Evolutionary conservation across 2,797 vertebrate species (phyloP).

Genomic region (Nothura maculosa): DNA sequence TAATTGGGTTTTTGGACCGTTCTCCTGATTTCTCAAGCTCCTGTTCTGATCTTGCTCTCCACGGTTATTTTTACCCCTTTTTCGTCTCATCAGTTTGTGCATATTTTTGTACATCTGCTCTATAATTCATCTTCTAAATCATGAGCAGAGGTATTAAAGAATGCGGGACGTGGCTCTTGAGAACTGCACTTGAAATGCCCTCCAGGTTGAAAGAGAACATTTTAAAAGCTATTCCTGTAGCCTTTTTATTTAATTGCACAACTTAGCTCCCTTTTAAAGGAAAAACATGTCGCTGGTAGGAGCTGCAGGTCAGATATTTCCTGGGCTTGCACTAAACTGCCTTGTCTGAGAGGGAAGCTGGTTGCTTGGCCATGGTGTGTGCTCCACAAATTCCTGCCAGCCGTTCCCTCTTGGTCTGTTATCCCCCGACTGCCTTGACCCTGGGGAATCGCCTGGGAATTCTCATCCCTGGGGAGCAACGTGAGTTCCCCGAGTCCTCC

Average conservation of each 20-base stretch:
- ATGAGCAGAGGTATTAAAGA: neutral
- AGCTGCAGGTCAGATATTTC: neutral
- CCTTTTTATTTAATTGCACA: neutral
- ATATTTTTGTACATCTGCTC: constrained; percentile 12
- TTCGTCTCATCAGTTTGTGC: neutral
- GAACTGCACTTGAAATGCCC: neutral
- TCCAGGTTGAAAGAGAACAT: neutral
- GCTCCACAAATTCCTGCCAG: neutral
- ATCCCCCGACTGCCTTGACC: neutral
- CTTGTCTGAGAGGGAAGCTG: neutral
- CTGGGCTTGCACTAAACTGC: neutral
- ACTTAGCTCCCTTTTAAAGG: neutral
- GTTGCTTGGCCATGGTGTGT: neutral
- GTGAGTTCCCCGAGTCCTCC: neutral
- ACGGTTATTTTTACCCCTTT: constrained; percentile 4
- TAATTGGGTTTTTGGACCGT: neutral
- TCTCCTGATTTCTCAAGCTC: neutral
- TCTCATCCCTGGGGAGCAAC: no score
- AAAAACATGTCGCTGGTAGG: neutral
- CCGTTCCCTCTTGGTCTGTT: constrained; percentile 25
- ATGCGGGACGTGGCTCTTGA: neutral
- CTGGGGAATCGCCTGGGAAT: neutral
- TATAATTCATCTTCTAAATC: constrained; percentile 15
- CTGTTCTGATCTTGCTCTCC: neutral
- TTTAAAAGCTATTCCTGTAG: neutral